Evolutionary conservation across 2,888 invertebrate genomes (phyloP).

Genomic region (Orchestes rusci): DNA sequence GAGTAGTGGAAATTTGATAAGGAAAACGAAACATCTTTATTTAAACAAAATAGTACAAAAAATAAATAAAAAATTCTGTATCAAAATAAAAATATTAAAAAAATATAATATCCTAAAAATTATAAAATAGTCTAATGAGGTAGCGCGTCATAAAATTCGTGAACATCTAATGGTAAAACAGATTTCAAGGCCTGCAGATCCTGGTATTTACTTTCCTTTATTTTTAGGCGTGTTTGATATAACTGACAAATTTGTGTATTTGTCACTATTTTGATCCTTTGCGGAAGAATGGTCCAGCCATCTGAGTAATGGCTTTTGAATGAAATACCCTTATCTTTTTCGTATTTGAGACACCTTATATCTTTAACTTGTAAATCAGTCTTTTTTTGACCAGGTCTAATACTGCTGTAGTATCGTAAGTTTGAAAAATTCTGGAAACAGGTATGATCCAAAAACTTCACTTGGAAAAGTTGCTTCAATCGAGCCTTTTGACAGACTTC

Average conservation of each 20-base stretch:
- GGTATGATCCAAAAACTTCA: slow-evolving; percentile 13
- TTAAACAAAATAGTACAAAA: too few species aligned
- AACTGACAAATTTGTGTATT: background rate
- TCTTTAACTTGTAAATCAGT: slow-evolving; percentile 3
- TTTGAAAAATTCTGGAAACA: slow-evolving; percentile 14
- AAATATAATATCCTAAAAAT: too few species aligned
- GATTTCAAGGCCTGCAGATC: background rate
- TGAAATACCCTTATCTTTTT: background rate
- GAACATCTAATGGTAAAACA: slow-evolving; percentile 5
- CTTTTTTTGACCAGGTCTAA: slow-evolving; percentile 14
- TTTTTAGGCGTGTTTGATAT: background rate
- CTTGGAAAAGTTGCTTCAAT: slow-evolving; percentile 11
- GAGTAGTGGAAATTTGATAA: too few species aligned
- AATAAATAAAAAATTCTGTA: background rate
- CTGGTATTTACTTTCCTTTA: background rate
- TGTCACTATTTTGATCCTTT: background rate
- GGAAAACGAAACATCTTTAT: background rate
- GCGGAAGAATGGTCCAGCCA: background rate
- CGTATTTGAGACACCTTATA: background rate
- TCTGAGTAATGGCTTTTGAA: background rate
- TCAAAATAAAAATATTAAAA: background rate
- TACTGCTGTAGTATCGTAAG: slow-evolving; percentile 13
- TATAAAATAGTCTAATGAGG: slow-evolving; percentile 8
- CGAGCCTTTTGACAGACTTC: slow-evolving; percentile 12
- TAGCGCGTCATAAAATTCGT: slow-evolving; percentile 16